Conservation (phyloP, 2,113 vertebrate genomes). For the Syngnathus floridae region DNA sequence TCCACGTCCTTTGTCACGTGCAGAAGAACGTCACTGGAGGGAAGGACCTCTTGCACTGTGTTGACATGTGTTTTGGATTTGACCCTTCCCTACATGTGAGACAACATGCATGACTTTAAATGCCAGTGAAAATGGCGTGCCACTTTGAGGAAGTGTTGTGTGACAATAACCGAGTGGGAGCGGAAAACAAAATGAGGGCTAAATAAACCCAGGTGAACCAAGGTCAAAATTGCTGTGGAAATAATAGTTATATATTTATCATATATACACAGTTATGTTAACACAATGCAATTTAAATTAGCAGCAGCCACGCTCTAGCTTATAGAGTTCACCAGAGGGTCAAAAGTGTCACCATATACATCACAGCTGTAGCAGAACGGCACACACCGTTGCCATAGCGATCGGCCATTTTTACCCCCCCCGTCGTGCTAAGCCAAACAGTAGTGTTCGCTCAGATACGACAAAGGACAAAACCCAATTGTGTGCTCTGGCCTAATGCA, state of each 20-base stretch:
- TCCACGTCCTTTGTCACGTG: slow-evolving; percentile 25
- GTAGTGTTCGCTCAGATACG: slow-evolving; percentile 46
- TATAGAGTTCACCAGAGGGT: slow-evolving; percentile 64
- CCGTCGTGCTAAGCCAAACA: slow-evolving; percentile 58
- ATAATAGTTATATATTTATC: too few species aligned
- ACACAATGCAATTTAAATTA: slow-evolving; percentile 11
- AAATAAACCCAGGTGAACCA: slow-evolving; percentile 39
- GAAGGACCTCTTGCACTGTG: neutral
- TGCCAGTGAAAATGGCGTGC: slow-evolving; percentile 48
- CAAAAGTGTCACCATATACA: slow-evolving; percentile 70
- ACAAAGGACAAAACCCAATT: slow-evolving; percentile 50
- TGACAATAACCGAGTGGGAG: slow-evolving; percentile 40
- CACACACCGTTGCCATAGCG: slow-evolving; percentile 64
- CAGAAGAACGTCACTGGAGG: neutral
- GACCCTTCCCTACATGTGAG: slow-evolving; percentile 25
- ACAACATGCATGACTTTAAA: slow-evolving; percentile 46
- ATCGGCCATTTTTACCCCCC: slow-evolving; percentile 48
- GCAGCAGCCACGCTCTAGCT: slow-evolving; percentile 25
- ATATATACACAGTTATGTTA: too few species aligned
- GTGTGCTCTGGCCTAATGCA: slow-evolving; percentile 26
- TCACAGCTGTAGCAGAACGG: slow-evolving; percentile 68
- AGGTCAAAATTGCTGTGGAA: slow-evolving; percentile 3
- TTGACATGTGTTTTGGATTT: slow-evolving; percentile 8
- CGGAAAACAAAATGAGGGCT: slow-evolving; percentile 38
- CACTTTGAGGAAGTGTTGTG: slow-evolving; percentile 39